Evolutionary conservation across 2,113 vertebrate genomes (phyloP).

Genomic region (Rhodinocichla rosea): DNA sequence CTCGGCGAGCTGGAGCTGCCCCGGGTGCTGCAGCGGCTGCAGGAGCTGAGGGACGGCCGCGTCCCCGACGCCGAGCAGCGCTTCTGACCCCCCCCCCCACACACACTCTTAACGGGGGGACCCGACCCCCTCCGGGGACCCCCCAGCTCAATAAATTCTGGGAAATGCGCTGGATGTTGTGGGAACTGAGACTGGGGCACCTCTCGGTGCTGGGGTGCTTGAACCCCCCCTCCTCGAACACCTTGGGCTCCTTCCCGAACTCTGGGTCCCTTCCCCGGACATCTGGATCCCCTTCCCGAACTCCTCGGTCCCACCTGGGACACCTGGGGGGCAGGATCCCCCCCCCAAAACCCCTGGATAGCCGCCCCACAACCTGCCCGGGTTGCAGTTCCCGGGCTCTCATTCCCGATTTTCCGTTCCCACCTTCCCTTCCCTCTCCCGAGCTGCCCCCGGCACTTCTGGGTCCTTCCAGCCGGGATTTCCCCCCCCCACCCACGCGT

Average conservation of each 20-base stretch:
- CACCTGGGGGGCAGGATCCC: background rate
- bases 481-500: background rate
- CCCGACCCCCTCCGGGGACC: too few relatives aligned
- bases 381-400: rapidly evolving
- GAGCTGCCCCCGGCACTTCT: background rate
- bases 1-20: background rate
- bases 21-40: background rate
- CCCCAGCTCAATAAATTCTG: background rate
- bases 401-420: background rate
- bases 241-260: too few relatives aligned
- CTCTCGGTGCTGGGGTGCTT: background rate
- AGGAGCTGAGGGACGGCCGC: background rate
- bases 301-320: too few relatives aligned
- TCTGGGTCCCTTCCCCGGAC: too few relatives aligned
- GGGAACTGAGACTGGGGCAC: background rate
- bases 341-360: background rate
- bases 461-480: background rate
- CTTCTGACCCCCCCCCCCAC: background rate
- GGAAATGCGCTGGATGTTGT: background rate
- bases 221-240: rapidly evolving
- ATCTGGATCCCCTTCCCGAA: too few relatives aligned
- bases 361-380: rapidly evolving
- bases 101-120: rapidly evolving
- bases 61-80: background rate
- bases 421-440: background rate